Percentiles rank a stretch among this genome's conserved stretches.
Conservation (phyloP, 1,140 invertebrate genomes). For the Neoseiulus cucumeris region DNA sequence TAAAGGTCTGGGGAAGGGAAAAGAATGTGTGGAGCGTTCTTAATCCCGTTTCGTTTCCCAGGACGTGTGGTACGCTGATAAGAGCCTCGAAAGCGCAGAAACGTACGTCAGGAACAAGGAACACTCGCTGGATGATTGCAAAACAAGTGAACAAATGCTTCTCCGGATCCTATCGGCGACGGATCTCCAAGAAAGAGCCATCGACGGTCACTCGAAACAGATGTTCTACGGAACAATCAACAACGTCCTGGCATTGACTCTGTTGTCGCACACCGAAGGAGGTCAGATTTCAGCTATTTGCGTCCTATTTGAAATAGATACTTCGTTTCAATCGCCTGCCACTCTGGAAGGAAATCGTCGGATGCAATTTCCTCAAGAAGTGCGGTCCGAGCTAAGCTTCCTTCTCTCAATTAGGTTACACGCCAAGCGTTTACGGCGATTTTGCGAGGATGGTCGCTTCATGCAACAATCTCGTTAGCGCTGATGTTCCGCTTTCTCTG, state of each 20-base stretch:
- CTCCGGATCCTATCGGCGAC: not conserved
- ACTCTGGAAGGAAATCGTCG: too few species aligned
- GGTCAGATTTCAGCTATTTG: not conserved
- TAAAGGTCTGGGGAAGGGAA: too few species aligned
- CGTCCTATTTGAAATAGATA: too few species aligned
- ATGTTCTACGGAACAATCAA: conserved; percentile 1
- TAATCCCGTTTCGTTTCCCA: not conserved
- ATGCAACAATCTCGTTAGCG: conserved; percentile 7
- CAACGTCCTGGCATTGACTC: not conserved
- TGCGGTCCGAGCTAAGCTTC: too few species aligned
- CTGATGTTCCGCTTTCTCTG: not conserved
- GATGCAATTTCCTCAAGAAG: too few species aligned
- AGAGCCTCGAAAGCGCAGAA: not conserved
- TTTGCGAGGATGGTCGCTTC: not conserved
- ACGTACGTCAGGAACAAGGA: not conserved
- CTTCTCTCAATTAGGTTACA: not conserved
- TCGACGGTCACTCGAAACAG: conserved; percentile 2
- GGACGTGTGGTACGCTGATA: not conserved
- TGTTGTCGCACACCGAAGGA: not conserved
- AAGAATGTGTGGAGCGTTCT: too few species aligned
- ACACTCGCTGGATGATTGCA: not conserved
- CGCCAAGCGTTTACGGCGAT: not conserved
- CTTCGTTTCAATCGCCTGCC: too few species aligned
- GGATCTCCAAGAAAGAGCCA: not conserved
- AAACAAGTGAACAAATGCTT: not conserved